These are phyloP conservation scores for Silurus lanzhouensis DNA, from an alignment of 2,797 vertebrate species.

Conservation along the genomic window DNA sequence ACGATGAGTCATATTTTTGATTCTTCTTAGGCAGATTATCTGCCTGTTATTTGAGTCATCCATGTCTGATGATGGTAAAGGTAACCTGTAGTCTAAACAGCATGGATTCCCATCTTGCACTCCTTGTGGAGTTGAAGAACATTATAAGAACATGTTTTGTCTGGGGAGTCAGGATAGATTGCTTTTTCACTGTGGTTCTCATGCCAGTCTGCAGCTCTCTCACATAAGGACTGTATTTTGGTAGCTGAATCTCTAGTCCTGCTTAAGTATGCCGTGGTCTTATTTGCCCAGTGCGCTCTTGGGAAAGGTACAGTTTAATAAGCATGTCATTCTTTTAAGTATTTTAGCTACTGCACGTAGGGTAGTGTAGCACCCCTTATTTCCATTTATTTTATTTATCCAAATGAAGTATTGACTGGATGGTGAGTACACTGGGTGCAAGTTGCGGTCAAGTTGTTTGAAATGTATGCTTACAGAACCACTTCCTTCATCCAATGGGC, in stretches of 20 bases:
- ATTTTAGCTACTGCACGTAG: neutral
- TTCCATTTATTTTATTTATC: neutral
- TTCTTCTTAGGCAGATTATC: neutral
- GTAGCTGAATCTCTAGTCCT: neutral
- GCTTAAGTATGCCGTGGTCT: neutral
- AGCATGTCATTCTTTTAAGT: neutral
- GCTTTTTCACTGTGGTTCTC: neutral
- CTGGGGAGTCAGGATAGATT: neutral
- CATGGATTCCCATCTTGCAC: neutral
- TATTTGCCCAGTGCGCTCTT: neutral
- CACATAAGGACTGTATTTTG: neutral
- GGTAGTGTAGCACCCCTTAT: neutral
- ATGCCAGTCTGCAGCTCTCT: neutral
- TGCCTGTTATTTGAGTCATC: slow-evolving; percentile 3
- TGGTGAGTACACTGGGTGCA: neutral
- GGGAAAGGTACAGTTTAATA: neutral
- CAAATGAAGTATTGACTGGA: too few species aligned
- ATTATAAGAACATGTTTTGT: neutral
- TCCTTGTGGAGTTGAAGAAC: neutral
- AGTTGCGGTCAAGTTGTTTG: neutral
- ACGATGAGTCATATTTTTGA: slow-evolving; percentile 11
- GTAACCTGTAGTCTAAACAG: slow-evolving; percentile 3
- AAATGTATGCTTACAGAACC: neutral
- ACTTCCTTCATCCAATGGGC: neutral
- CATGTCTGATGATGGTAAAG: neutral